These are phyloP conservation scores for Allochrocebus solatus DNA, from an alignment of 2,797 vertebrate species.

Conservation along the genomic window DNA sequence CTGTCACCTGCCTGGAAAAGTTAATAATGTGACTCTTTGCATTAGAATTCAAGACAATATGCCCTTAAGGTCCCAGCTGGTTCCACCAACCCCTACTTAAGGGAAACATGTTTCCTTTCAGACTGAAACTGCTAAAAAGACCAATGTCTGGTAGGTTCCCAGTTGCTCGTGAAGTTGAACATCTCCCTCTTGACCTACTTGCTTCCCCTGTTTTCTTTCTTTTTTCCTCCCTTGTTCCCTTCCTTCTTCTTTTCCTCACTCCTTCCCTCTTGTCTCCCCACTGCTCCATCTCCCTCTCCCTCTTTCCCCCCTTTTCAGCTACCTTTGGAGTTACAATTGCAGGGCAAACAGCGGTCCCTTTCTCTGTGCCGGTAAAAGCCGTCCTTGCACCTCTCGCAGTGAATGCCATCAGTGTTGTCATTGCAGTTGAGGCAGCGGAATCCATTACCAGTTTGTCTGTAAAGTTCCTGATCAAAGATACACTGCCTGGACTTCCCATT, in stretches of 20 bases:
- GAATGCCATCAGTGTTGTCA: slow-evolving; percentile 89
- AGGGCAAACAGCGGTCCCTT: slow-evolving; percentile 86
- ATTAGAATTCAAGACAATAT: not conserved
- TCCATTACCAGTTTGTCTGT: slow-evolving; percentile 83
- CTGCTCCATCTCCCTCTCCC: rapidly evolving
- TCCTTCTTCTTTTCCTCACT: not conserved
- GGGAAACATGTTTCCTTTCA: not conserved
- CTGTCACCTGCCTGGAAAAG: not conserved
- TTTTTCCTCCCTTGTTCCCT: not conserved
- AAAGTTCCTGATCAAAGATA: slow-evolving; percentile 83
- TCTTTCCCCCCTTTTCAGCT: not conserved
- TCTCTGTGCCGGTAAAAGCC: slow-evolving; percentile 87
- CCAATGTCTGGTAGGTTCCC: too few relatives aligned
- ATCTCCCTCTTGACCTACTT: not conserved
- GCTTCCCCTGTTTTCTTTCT: too few relatives aligned
- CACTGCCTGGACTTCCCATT: slow-evolving; percentile 90
- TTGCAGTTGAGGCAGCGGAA: slow-evolving; percentile 90
- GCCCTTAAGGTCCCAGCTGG: not conserved
- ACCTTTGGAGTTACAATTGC: slow-evolving; percentile 90
- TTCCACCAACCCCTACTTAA: not conserved
- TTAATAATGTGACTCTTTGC: not conserved
- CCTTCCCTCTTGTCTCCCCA: too few relatives aligned
- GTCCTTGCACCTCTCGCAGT: slow-evolving; percentile 91
- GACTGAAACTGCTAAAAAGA: not conserved
- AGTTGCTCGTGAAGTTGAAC: not conserved